Evolutionary conservation across 2,797 vertebrate genomes (phyloP).

Genomic region (Eulemur albifrons): DNA sequence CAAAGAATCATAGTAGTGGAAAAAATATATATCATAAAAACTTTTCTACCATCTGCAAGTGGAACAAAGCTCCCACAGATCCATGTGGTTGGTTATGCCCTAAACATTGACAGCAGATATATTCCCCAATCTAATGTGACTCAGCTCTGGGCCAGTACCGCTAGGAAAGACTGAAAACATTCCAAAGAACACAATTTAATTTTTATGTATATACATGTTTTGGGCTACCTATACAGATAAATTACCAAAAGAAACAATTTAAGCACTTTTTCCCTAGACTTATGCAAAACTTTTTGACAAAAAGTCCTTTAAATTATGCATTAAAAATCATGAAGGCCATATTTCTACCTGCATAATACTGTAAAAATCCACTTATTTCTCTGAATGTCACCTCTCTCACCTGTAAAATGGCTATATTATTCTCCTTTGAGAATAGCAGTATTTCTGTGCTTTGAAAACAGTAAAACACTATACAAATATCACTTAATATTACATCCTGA

Average conservation of each 20-base stretch:
- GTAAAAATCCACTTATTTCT: not conserved
- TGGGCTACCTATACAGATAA: not conserved
- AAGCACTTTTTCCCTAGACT: not conserved
- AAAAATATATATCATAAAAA: not conserved
- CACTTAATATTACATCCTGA: not conserved
- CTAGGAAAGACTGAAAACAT: not conserved
- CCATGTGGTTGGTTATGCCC: not conserved
- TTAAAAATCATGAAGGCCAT: not conserved
- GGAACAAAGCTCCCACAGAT: not conserved
- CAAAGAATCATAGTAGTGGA: not conserved
- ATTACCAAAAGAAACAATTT: not conserved
- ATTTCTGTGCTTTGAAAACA: not conserved
- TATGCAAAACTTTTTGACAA: not conserved
- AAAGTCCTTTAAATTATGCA: not conserved
- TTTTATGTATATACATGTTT: not conserved
- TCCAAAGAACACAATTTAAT: not conserved
- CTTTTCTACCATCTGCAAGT: not conserved
- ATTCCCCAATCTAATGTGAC: not conserved
- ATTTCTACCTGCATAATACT: not conserved
- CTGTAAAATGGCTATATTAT: not conserved
- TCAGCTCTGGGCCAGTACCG: not conserved
- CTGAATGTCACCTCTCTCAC: not conserved
- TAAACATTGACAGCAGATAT: slow-evolving; percentile 18
- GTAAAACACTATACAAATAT: not conserved
- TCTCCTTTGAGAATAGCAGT: not conserved